These are phyloP conservation scores for Hetaerina titia DNA, from an alignment of 2,888 invertebrate genomes.

Conservation along the genomic window DNA sequence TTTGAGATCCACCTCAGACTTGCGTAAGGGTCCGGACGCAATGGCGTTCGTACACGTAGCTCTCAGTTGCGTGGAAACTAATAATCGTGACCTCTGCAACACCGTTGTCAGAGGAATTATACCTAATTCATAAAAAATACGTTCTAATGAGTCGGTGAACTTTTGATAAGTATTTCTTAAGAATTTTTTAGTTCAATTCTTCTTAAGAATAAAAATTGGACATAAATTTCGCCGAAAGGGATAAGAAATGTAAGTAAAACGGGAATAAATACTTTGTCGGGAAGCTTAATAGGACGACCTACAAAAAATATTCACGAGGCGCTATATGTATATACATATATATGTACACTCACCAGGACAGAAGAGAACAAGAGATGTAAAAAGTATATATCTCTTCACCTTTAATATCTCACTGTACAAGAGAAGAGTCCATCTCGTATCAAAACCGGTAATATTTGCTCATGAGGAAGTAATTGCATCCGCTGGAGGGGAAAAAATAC, in stretches of 20 bases:
- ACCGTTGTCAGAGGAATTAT: too few relatives aligned
- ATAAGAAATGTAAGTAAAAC: not conserved
- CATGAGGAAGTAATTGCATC: conserved; percentile 3
- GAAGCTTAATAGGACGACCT: not conserved
- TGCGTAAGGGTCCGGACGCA: too few relatives aligned
- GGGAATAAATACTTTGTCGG: not conserved
- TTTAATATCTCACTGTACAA: not conserved
- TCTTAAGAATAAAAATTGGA: not conserved
- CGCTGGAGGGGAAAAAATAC: not conserved
- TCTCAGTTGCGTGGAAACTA: too few relatives aligned
- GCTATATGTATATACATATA: too few relatives aligned
- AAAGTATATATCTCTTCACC: not conserved
- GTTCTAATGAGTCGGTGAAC: too few relatives aligned
- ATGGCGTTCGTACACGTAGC: too few relatives aligned
- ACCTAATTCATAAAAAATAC: too few relatives aligned
- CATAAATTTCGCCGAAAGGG: not conserved
- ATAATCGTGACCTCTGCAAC: too few relatives aligned
- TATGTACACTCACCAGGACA: not conserved
- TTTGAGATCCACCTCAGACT: too few relatives aligned
- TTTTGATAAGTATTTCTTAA: too few relatives aligned
- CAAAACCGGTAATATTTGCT: not conserved
- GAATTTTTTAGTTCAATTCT: too few relatives aligned
- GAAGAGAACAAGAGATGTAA: not conserved
- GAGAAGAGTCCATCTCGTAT: not conserved
- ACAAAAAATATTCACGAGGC: not conserved